Evolutionary conservation across 2,888 invertebrate species (phyloP).

Genomic region (Lumbricus terrestris): DNA sequence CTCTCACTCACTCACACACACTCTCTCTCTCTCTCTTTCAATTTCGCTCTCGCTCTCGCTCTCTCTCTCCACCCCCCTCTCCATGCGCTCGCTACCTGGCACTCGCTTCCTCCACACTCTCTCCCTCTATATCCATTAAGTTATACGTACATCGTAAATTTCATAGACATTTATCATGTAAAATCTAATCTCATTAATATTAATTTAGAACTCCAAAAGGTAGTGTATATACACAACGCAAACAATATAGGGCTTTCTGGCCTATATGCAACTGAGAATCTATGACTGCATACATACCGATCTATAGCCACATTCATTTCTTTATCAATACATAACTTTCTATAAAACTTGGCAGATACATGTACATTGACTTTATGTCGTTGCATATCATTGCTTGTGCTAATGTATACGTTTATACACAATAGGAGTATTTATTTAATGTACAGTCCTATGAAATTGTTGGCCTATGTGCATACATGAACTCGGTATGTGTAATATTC

Average conservation of each 20-base stretch:
- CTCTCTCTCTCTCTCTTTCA: neutral
- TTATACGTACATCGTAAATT: too few species aligned
- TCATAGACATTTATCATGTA: neutral
- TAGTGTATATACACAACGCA: neutral
- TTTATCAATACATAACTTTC: neutral
- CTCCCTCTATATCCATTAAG: too few species aligned
- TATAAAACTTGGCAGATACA: neutral
- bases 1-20: too few species aligned
- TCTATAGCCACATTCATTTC: neutral
- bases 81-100: too few species aligned
- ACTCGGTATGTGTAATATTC: too few species aligned
- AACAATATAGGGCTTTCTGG: neutral
- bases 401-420: neutral
- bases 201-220: neutral
- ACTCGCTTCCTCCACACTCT: too few species aligned
- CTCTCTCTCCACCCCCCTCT: too few species aligned
- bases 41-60: neutral
- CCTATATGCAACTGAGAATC: neutral
- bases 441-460: neutral
- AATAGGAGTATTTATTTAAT: neutral
- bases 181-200: neutral
- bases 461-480: neutral
- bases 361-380: too few species aligned
- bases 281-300: neutral
- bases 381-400: neutral